Evolutionary conservation across 2,797 vertebrate species (phyloP), one percentile per base, ranked within the genome.

Genomic region (Anas flavirostris): DNA sequence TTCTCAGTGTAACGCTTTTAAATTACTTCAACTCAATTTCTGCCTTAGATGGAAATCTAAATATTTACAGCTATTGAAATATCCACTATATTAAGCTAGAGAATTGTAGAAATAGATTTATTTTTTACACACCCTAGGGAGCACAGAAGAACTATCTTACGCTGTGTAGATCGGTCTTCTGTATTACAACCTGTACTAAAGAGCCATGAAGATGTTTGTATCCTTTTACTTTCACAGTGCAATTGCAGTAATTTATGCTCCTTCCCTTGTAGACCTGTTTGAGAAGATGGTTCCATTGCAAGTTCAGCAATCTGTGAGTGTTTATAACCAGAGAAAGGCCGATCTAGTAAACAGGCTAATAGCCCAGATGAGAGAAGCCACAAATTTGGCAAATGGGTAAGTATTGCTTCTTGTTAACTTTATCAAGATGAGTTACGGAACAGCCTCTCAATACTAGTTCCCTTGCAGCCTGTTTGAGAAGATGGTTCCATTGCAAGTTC

Each of bases 281-380:
- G 99, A 99, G 98, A 99, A 99, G 98, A 99, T 99, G 99, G 99
- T 99, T 66, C 99, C 99, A 23, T 97, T 99, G 98, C 98, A 98
- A 16, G 99, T 99, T 80, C 99, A 99, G 96, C 98, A 99, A 67
- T 98, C 99, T 78, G 97, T 99, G 98, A 98, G 98, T 75, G 80
- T 97, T 70, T 99, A 98, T 97, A 98, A 95, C 96, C 99, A 99
- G 98, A 98, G 99, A 93, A 99, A 98, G 96, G 98, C 98, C 2
- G 99, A 99, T 50, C 98, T 98, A 23, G 98, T 99, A 8, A 99
- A 99, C 97, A 98, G 98, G 93, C 98, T 98, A 91, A 99, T 99
- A 95, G 99, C 98, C 90, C 98, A 99, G 31, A 99, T 99, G 99
- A 99, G 99, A 97, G 99, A 99, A 98, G 98, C 99, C 59, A 99